Percentiles rank a stretch among this genome's conserved stretches.
Evolutionary conservation across 2,888 invertebrate genomes (phyloP).

Genomic region (Coleophora flavipennella): DNA sequence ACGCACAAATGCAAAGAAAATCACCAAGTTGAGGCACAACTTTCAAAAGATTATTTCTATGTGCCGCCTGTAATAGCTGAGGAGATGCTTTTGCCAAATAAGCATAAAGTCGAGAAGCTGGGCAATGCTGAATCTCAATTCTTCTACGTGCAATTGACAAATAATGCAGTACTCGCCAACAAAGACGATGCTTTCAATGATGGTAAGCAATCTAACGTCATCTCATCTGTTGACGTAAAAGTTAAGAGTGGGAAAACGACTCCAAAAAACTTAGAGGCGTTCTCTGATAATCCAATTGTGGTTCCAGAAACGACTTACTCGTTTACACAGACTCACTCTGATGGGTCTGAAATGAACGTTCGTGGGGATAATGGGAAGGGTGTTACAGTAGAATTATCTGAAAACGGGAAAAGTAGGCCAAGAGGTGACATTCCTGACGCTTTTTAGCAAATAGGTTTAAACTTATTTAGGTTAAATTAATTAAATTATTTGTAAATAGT

Average conservation of each 20-base stretch:
- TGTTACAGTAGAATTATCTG: constrained; percentile 3
- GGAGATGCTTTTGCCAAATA: neutral
- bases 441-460: neutral
- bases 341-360: constrained; percentile 16
- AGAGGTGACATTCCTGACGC: constrained; percentile 8
- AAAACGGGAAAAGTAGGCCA: neutral
- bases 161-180: neutral
- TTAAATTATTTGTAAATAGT: neutral
- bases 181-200: neutral
- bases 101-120: neutral
- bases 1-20: constrained; percentile 3
- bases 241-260: neutral
- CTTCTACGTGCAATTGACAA: constrained; percentile 2
- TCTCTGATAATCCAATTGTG: constrained; percentile 16
- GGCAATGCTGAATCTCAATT: constrained; percentile 1
- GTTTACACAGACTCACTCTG: constrained; percentile 15
- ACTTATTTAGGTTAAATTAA: neutral
- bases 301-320: constrained; percentile 14
- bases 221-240: neutral
- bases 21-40: neutral
- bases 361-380: constrained; percentile 12
- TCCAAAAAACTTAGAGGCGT: neutral
- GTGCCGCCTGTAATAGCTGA: constrained; percentile 15
- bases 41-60: constrained; percentile 17
- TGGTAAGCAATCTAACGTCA: neutral